phyloP scores from a whole-genome alignment of 37 sponge, comb jelly and placozoan species.

The Ianthella basta region DNA sequence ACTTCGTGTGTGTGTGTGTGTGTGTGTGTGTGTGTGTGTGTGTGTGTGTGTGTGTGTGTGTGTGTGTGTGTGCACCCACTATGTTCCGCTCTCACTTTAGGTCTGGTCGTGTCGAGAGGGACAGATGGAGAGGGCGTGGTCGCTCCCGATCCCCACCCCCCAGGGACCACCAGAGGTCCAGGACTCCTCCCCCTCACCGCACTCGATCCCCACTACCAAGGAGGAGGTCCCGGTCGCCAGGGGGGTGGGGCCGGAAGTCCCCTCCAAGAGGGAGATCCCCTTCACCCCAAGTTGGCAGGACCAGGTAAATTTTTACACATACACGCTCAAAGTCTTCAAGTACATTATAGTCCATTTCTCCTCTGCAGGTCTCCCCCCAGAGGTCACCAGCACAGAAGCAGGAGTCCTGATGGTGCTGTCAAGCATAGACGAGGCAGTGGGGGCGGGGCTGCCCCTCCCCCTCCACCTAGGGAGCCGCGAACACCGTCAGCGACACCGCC shows the following conservation, averaged over 20 bases:
- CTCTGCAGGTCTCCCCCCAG: no score
- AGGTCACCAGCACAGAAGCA: no score
- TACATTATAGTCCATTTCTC: no score
- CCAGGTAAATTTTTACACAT: no score
- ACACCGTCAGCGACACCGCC: constrained; percentile 18
- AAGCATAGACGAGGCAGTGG: not conserved
- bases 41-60: no score
- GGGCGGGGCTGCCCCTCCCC: not conserved
- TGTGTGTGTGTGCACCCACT: no score
- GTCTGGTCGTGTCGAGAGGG: not conserved
- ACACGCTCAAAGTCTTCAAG: no score
- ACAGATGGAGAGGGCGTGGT: not conserved
- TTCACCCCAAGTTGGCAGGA: no score
- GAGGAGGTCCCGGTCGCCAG: not conserved
- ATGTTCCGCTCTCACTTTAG: not conserved
- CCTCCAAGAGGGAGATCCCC: no score
- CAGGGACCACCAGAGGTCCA: not conserved
- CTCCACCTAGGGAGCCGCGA: constrained; percentile 3
- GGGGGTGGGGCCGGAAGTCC: not conserved
- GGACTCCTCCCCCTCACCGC: not conserved
- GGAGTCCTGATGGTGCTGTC: not conserved
- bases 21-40: no score
- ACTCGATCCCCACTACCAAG: not conserved
- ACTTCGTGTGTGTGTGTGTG: no score
- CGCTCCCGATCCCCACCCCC: constrained; percentile 9